Conservation (phyloP, 2,888 invertebrate genomes). For the Acanthopleura granulata region DNA sequence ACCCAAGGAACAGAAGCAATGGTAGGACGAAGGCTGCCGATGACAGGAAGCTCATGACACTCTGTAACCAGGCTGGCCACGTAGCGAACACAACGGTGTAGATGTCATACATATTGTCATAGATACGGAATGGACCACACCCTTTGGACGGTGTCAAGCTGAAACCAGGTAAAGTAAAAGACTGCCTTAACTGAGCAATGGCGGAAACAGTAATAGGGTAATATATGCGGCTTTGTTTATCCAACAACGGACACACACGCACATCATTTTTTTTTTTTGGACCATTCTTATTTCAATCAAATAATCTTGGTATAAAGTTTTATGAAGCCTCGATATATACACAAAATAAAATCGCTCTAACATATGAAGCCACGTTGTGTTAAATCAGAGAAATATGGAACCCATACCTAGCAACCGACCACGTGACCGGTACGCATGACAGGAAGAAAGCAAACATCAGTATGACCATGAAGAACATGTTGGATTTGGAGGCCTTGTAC, state of each 20-base stretch:
- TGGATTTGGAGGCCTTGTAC: constrained; percentile 53
- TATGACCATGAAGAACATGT: constrained; percentile 61
- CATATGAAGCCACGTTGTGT: too few species aligned
- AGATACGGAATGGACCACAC: constrained; percentile 64
- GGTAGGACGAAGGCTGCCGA: constrained; percentile 49
- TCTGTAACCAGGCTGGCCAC: constrained; percentile 38
- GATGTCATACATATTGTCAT: constrained; percentile 38
- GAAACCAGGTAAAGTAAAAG: background rate
- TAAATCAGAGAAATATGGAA: background rate
- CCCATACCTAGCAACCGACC: constrained; percentile 54
- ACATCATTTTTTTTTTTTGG: too few species aligned
- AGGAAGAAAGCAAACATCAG: constrained; percentile 58
- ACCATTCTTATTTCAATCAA: too few species aligned
- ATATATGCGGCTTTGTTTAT: too few species aligned
- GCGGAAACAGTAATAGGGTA: too few species aligned
- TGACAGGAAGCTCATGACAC: constrained; percentile 40
- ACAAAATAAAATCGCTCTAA: too few species aligned
- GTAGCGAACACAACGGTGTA: constrained; percentile 42
- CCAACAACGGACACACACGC: too few species aligned
- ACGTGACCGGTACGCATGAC: constrained; percentile 59
- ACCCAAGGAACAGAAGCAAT: constrained; percentile 75
- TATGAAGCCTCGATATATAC: too few species aligned
- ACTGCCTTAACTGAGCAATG: too few species aligned
- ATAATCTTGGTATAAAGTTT: too few species aligned
- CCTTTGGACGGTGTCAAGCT: constrained; percentile 57